Conservation (phyloP, 2,797 vertebrate genomes). For the Ceyx erithaca region DNA sequence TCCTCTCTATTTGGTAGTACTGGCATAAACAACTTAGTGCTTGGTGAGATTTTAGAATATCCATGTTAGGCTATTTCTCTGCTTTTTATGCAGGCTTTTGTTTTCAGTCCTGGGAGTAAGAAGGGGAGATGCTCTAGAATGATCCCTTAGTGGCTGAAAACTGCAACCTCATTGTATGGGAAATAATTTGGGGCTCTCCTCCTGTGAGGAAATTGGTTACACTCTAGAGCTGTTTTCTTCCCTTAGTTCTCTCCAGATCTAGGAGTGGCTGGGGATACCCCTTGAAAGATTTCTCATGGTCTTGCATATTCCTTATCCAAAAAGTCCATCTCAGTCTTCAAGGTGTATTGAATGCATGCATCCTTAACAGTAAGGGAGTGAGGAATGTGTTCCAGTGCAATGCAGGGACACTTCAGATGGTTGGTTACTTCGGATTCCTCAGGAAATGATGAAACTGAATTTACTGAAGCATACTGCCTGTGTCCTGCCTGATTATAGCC, state of each 20-base stretch:
- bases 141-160: neutral
- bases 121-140: neutral
- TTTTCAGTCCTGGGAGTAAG: neutral
- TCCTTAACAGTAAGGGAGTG: neutral
- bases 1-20: neutral
- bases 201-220: neutral
- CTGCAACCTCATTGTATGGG: neutral
- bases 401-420: conserved; percentile 64
- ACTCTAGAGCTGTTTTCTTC: neutral
- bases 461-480: conserved; percentile 68
- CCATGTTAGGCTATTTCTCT: neutral
- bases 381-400: conserved; percentile 35
- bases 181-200: neutral
- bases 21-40: neutral
- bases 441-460: conserved; percentile 81
- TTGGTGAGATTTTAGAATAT: neutral
- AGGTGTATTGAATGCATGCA: neutral
- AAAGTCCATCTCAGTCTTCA: neutral
- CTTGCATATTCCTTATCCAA: neutral
- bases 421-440: conserved; percentile 77
- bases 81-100: neutral
- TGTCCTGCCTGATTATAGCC: conserved; percentile 79
- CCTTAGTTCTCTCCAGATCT: neutral
- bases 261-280: neutral
- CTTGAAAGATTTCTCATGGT: neutral